Evolutionary conservation across 2,113 vertebrate species (phyloP), one percentile per base, ranked within the genome.

Genomic region (Rhodinocichla rosea): DNA sequence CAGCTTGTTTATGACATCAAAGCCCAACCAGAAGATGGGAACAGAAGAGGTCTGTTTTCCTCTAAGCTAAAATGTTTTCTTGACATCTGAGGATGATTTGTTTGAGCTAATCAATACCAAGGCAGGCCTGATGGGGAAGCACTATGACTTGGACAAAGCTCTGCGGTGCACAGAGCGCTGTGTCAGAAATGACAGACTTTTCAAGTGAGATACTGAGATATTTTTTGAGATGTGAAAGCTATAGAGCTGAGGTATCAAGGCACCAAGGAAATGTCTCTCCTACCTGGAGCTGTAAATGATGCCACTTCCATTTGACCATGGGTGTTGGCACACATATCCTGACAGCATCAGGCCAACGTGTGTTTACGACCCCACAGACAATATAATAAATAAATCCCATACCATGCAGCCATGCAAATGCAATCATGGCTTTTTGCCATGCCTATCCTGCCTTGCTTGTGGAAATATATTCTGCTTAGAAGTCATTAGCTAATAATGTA

Each of bases 131-230:
- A 65, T 42, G 37, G 33, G 85, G 56, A 63, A 85, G n/a, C 60
- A 55, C 45, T 10, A 27, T 16, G 35, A 53, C 35, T 26, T 32
- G 37, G 49, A 56, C 44, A 59, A 49, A 76, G 62, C n/a, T 70
- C 62, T 68, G 35, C 1, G 2, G 33, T 0, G 0, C 12, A 32
- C 32, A 47, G 37, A 75, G 21, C 16, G 2, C 40, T 13, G 12
- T 16, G 35, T 8, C 1, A 4, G 45, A 57, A 89, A 45, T 0
- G 3, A 28, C 69, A 13, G 22, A 15, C 52, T 47, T 83, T 1
- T 22, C 4, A 69, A 55, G 22, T 11, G 23, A 73, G 26, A 59
- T 4, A 45, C 17, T 33, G 26, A 83, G 47, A 30, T 9, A 59
- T 76, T 73, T 59, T 18, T 20, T n/a, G 50, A 63, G 62, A 79